A percentile compares a stretch with the other conserved stretches of the same genome.
Conservation (phyloP, 1,140 invertebrate genomes). For the Meloidogyne chitwoodi region DNA sequence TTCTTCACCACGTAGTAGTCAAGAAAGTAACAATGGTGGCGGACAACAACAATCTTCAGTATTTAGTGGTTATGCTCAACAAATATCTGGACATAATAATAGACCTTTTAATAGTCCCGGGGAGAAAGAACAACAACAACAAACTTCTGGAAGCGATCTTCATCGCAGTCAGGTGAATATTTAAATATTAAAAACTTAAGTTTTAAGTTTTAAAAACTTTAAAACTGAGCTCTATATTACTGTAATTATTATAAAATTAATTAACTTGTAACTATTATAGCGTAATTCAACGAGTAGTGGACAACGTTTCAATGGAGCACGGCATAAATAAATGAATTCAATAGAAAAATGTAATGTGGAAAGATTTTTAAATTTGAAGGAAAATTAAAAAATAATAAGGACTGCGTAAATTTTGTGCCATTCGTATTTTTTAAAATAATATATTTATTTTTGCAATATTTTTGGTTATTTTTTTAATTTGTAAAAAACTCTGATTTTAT, state of each 20-base stretch:
- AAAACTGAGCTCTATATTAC: too few relatives aligned
- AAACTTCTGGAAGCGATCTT: background rate
- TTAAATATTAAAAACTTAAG: background rate
- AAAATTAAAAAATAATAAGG: background rate
- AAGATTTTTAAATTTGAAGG: background rate
- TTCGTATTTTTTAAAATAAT: background rate
- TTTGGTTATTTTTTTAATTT: background rate
- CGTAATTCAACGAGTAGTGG: background rate
- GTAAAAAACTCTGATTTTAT: background rate
- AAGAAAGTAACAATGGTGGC: background rate
- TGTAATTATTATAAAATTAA: too few relatives aligned
- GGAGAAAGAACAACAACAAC: background rate
- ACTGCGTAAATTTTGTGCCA: background rate
- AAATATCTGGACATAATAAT: background rate
- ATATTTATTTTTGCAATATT: background rate
- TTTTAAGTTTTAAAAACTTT: too few relatives aligned
- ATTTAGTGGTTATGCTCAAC: conserved; percentile 1
- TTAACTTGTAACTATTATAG: too few relatives aligned
- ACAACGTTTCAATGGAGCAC: background rate
- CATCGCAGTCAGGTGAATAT: background rate
- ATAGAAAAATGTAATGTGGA: background rate
- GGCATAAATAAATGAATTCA: background rate
- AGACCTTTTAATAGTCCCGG: background rate
- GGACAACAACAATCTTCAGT: background rate
- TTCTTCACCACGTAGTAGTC: conserved; percentile 11